Evolutionary conservation across 2,888 invertebrate species (phyloP), one percentile per base, ranked within the genome.

Genomic region (Megastigmus dorsalis): DNA sequence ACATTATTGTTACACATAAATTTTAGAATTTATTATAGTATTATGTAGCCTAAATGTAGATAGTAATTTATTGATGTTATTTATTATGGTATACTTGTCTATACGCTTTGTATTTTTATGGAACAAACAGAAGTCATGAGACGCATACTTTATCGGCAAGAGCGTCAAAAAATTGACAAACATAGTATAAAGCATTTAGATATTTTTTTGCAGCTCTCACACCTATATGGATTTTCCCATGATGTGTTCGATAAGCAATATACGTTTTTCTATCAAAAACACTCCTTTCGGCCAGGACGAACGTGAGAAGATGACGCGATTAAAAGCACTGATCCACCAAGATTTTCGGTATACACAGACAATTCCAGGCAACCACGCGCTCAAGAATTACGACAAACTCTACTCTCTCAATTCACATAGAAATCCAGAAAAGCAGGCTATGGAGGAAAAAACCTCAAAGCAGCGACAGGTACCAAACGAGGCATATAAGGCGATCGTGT

Each of bases 401-500:
- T 45, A 28, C 15, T 62, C 59, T 36, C 15, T 62, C 59, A 3
- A 66, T 66, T 66, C 67, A 23, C 36, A 62, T n/a, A 20, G 41
- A 57, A 66, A 66, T 50, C 23, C 3, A 10, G 38, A 65, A 65
- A 60, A n/a, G n/a, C n/a, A n/a, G n/a, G n/a, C n/a, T n/a, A n/a
- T n/a, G n/a, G n/a, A n/a, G n/a, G n/a, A n/a, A 66, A 68, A 26
- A 30, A 50, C n/a, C 7, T 10, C 7, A 38, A 57, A 23, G 43
- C 18, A 18, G 45, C 36, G 15, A 73, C 75, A 60, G 72, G 67
- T 48, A 79, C n/a, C n/a, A n/a, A 72, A 28, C 59, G 63, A 23
- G 72, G 77, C 54, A 76, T 78, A 79, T 78, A 78, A 73, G 70
- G 33, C 62, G 75, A 75, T 79, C 74, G 72, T 78, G 66, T 67